phyloP scores from a whole-genome alignment of 2,113 vertebrate genomes.

The Ceyx margarethae region DNA sequence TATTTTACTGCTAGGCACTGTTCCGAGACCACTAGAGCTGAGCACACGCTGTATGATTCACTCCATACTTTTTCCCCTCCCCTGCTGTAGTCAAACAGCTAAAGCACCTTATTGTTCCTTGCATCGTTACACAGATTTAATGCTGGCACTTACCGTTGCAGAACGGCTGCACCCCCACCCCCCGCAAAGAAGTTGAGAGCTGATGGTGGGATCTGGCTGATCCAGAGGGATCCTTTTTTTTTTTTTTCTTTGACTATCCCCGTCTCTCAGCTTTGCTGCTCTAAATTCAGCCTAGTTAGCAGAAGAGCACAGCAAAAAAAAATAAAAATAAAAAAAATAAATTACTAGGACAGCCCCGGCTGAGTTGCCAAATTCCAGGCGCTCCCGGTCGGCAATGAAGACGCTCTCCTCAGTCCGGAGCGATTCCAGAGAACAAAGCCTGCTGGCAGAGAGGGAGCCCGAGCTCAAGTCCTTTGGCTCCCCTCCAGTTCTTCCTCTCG shows the following conservation, averaged over 20 bases:
- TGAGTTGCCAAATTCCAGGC: conserved; percentile 17
- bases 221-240: neutral
- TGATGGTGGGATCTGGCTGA: neutral
- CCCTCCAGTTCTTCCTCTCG: conserved; percentile 47
- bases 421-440: conserved; percentile 70
- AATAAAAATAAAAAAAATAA: neutral
- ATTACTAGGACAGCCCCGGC: neutral
- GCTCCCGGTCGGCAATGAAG: conserved; percentile 6
- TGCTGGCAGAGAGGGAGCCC: conserved; percentile 49
- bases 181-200: neutral
- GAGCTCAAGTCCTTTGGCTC: conserved; percentile 59
- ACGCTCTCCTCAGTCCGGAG: conserved; percentile 26
- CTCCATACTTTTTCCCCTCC: neutral
- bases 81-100: neutral
- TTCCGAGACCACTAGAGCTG: neutral
- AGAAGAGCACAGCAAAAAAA: neutral
- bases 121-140: neutral
- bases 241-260: neutral
- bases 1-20: neutral
- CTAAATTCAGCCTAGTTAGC: neutral
- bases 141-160: conserved; percentile 66
- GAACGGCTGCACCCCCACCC: neutral
- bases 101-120: neutral
- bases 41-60: neutral
- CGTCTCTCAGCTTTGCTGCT: neutral